Evolutionary conservation across 2,113 vertebrate genomes (phyloP).

Genomic region (Leuciscus idus): DNA sequence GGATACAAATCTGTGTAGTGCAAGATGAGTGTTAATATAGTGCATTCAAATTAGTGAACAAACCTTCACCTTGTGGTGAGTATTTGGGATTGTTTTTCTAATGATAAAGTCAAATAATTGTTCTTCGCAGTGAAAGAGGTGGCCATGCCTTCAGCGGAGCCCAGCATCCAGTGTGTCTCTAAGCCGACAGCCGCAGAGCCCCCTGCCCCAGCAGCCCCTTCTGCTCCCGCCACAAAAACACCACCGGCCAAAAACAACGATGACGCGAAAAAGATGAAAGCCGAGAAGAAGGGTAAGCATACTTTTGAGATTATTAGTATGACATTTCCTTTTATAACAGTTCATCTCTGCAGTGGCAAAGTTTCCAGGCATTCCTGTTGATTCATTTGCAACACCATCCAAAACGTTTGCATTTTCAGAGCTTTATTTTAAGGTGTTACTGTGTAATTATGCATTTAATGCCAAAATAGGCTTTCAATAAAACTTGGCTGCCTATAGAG

Average conservation of each 20-base stretch:
- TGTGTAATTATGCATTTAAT: too few species aligned
- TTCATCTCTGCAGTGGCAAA: neutral
- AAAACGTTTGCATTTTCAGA: neutral
- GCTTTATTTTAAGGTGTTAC: neutral
- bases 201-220: conserved; percentile 59
- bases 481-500: too few species aligned
- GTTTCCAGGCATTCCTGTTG: neutral
- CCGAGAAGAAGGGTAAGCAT: conserved; percentile 88
- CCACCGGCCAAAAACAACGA: conserved; percentile 74
- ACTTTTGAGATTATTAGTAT: neutral
- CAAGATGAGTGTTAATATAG: neutral
- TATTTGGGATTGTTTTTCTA: neutral
- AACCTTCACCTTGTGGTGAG: neutral
- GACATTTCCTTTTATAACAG: conserved; percentile 15
- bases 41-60: neutral
- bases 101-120: neutral
- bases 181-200: conserved; percentile 56
- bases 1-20: too few species aligned
- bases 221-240: conserved; percentile 62
- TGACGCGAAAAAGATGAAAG: conserved; percentile 83
- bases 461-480: too few species aligned
- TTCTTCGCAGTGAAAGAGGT: conserved; percentile 81
- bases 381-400: neutral
- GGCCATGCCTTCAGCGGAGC: conserved; percentile 67
- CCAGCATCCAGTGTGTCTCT: conserved; percentile 62